phyloP scores from a whole-genome alignment of 64 coral and sea anemone genomes.

The Pachyseris speciosa region DNA sequence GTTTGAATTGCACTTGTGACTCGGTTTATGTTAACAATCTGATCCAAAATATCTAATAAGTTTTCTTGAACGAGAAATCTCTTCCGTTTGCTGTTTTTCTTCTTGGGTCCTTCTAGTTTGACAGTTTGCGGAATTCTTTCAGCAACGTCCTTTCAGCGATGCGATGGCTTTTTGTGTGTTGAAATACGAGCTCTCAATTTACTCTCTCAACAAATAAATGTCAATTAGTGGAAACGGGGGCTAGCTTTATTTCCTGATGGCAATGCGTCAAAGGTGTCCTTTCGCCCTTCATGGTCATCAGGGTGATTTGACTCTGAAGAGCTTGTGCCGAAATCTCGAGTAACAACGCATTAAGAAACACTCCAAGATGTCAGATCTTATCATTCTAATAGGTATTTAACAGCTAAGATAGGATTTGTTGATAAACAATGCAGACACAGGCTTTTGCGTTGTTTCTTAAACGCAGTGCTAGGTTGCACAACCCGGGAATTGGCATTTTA shows the following conservation, averaged over 20 bases:
- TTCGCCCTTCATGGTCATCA: background rate
- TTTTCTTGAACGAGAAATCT: background rate
- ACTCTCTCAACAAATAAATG: conserved; percentile 38
- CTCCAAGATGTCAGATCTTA: conserved; percentile 25
- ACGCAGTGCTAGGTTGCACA: background rate
- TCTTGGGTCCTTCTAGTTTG: background rate
- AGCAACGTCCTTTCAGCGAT: background rate
- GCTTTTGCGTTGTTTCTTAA: background rate
- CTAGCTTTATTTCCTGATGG: conserved; percentile 19
- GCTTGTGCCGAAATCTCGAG: conserved; percentile 1
- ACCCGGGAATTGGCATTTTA: no score
- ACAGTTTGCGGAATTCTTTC: background rate
- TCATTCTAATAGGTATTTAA: conserved; percentile 19
- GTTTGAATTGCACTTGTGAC: background rate
- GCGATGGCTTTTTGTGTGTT: background rate
- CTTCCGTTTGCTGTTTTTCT: background rate
- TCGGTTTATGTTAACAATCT: no score
- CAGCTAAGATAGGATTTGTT: conserved; percentile 13
- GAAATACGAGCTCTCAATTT: conserved; percentile 8
- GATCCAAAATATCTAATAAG: background rate
- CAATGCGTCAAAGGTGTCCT: background rate
- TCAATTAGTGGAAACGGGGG: conserved; percentile 26
- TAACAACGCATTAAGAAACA: background rate
- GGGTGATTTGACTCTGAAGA: background rate
- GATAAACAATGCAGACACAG: conserved; percentile 16